Percentiles rank a stretch among this genome's conserved stretches.
Conservation (phyloP, 2,797 vertebrate genomes). For the Rhynchonycteris naso region DNA sequence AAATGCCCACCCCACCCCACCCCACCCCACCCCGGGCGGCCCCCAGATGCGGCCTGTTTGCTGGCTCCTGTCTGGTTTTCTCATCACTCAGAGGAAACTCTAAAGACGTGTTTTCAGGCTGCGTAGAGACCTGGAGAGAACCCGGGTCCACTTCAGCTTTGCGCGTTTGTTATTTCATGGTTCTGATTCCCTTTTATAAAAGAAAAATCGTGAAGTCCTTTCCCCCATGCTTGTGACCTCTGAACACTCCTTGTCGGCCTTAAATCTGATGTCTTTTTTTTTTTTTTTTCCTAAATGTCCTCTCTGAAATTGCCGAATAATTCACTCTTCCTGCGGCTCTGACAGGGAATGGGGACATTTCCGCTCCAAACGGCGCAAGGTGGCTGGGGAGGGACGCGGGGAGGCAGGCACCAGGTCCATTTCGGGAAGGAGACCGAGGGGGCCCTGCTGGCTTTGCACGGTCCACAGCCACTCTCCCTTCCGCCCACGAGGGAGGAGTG, state of each 20-base stretch:
- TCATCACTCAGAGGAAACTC: conserved; percentile 72
- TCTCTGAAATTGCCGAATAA: not conserved
- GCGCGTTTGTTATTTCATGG: conserved; percentile 34
- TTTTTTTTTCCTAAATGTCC: conserved; percentile 47
- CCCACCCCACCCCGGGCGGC: conserved; percentile 64
- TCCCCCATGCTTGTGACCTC: not conserved
- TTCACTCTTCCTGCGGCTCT: not conserved
- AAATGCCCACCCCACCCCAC: too few relatives aligned
- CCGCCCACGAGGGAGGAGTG: rapidly evolving
- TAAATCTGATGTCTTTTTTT: conserved; percentile 63
- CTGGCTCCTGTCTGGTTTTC: conserved; percentile 59
- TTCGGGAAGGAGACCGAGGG: not conserved
- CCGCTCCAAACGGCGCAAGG: not conserved
- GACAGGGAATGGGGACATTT: not conserved
- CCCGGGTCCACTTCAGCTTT: not conserved
- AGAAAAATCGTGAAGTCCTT: not conserved
- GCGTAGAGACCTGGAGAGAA: conserved; percentile 62
- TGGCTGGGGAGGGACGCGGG: rapidly evolving
- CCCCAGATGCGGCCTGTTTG: conserved; percentile 59
- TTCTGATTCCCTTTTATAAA: conserved; percentile 42
- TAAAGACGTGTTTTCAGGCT: conserved; percentile 58
- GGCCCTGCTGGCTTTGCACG: rapidly evolving
- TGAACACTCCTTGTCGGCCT: not conserved
- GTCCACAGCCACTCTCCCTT: rapidly evolving
- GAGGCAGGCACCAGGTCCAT: rapidly evolving